Conservation (phyloP, 37 sponge, comb jelly and placozoan species). For the Spongilla lacustris region DNA sequence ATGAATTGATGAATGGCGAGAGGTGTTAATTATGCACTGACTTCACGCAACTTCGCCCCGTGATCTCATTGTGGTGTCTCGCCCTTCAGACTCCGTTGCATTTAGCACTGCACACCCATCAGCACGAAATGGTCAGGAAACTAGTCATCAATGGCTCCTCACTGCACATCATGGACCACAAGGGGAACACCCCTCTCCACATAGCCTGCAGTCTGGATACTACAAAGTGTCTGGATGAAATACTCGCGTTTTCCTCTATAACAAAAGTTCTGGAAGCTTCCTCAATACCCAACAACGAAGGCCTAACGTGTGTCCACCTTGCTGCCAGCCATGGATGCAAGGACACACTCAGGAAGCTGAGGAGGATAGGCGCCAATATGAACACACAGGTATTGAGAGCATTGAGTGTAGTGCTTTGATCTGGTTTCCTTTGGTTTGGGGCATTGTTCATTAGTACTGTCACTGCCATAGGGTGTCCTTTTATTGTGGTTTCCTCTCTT, state of each 20-base stretch:
- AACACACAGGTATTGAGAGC: slow-evolving; percentile 59
- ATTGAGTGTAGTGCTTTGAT: not conserved
- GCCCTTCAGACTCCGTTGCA: slow-evolving; percentile 77
- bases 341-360: slow-evolving; percentile 56
- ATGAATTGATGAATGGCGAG: not conserved
- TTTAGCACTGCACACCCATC: slow-evolving; percentile 73
- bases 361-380: slow-evolving; percentile 66
- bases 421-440: slow-evolving; percentile 10
- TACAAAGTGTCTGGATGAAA: slow-evolving; percentile 55
- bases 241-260: slow-evolving; percentile 20
- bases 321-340: slow-evolving; percentile 51
- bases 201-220: slow-evolving; percentile 61
- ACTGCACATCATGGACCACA: slow-evolving; percentile 63
- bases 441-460: not conserved
- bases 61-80: not conserved
- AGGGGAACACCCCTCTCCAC: slow-evolving; percentile 88
- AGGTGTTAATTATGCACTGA: not conserved
- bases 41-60: not conserved
- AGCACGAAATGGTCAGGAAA: slow-evolving; percentile 51
- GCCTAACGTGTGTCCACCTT: slow-evolving; percentile 70
- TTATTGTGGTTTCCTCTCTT: not conserved
- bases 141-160: slow-evolving; percentile 66
- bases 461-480: not conserved
- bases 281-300: slow-evolving; percentile 57
- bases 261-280: slow-evolving; percentile 32